Evolutionary conservation across 1,140 invertebrate species (phyloP).

Genomic region (Drosophila melanogaster): DNA sequence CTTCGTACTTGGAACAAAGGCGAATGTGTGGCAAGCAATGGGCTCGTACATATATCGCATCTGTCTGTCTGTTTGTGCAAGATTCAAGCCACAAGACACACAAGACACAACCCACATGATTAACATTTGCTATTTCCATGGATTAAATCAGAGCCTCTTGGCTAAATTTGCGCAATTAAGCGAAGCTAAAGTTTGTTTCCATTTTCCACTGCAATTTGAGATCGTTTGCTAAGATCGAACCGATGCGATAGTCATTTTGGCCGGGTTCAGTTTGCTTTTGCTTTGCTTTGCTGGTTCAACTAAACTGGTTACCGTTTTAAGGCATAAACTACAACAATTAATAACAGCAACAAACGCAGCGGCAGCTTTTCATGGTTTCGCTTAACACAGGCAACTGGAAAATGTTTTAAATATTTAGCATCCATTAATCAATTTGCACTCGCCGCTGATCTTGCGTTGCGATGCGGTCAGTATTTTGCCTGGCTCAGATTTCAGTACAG

Average conservation of each 20-base stretch:
- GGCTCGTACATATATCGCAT: constrained; percentile 16
- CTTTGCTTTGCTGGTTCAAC: constrained; percentile 1
- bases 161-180: constrained; percentile 76
- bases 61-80: constrained; percentile 7
- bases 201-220: constrained; percentile 59
- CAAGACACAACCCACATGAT: constrained; percentile 63
- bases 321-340: constrained; percentile 61
- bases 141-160: constrained; percentile 66
- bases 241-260: constrained; percentile 38
- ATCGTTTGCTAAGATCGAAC: constrained; percentile 55
- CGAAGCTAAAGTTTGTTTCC: constrained; percentile 53
- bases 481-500: constrained; percentile 37
- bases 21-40: constrained; percentile 43
- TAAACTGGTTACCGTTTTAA: constrained; percentile 59
- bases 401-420: constrained; percentile 76
- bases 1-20: constrained; percentile 64
- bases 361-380: constrained; percentile 60
- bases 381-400: constrained; percentile 64
- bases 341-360: constrained; percentile 49
- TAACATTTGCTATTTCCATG: constrained; percentile 59
- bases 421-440: constrained; percentile 80
- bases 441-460: constrained; percentile 30
- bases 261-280: neutral
- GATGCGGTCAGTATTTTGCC: constrained; percentile 53
- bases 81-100: constrained; percentile 36